phyloP scores from a whole-genome alignment of 1,140 invertebrate species.

The Lepeophtheirus salmonis region DNA sequence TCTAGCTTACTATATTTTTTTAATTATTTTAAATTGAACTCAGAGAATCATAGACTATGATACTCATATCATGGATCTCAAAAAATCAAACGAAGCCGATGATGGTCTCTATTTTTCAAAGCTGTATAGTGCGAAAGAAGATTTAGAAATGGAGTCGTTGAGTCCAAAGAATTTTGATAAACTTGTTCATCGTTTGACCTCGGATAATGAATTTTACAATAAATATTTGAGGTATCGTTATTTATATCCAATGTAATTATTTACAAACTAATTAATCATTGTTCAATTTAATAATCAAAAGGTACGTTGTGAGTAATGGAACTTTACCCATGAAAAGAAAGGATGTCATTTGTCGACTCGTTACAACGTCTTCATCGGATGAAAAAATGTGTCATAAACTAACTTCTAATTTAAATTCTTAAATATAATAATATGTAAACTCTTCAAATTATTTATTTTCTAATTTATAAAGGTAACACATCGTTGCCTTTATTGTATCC shows the following conservation, averaged over 20 bases:
- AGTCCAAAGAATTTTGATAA: not conserved
- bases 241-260: not conserved
- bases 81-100: not conserved
- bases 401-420: not conserved
- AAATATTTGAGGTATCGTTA: slow-evolving; percentile 8
- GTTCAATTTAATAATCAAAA: not conserved
- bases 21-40: slow-evolving; percentile 1
- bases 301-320: not conserved
- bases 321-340: not conserved
- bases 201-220: not conserved
- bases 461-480: too few relatives aligned
- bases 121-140: not conserved
- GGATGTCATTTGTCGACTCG: not conserved
- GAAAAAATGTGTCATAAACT: not conserved
- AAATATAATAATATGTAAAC: too few relatives aligned
- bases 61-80: not conserved
- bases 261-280: not conserved
- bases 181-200: not conserved
- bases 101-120: not conserved
- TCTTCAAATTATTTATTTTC: too few relatives aligned
- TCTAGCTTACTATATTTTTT: not conserved
- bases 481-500: too few relatives aligned
- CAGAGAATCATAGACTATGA: not conserved
- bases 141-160: slow-evolving; percentile 9
- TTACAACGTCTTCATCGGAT: not conserved